Evolutionary conservation across 2,797 vertebrate species (phyloP).

Genomic region (Pangasius djambal): DNA sequence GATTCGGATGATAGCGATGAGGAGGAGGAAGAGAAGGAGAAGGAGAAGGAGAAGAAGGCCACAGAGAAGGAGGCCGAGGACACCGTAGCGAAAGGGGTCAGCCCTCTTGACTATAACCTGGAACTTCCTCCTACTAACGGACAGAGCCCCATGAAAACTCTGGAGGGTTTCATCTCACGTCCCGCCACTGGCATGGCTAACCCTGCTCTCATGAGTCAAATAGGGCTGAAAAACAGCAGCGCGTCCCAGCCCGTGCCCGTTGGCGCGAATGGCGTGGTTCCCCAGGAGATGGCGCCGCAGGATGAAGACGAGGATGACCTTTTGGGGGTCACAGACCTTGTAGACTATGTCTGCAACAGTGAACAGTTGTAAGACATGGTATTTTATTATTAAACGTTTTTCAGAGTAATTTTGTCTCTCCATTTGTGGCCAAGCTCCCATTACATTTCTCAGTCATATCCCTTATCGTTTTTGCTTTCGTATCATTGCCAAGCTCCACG

Average conservation of each 20-base stretch:
- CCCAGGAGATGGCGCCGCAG: slow-evolving; percentile 81
- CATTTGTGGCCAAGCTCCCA: slow-evolving; percentile 41
- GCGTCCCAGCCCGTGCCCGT: slow-evolving; percentile 67
- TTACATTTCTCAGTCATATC: slow-evolving; percentile 41
- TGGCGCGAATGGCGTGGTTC: slow-evolving; percentile 83
- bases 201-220: slow-evolving; percentile 43
- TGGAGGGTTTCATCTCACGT: slow-evolving; percentile 82
- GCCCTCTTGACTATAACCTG: slow-evolving; percentile 82
- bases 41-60: slow-evolving; percentile 62
- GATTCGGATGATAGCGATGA: slow-evolving; percentile 85
- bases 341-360: slow-evolving; percentile 99
- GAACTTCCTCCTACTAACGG: slow-evolving; percentile 87
- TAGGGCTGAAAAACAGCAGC: slow-evolving; percentile 78
- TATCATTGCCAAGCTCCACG: slow-evolving; percentile 28
- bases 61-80: slow-evolving; percentile 70
- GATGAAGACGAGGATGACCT: slow-evolving; percentile 98
- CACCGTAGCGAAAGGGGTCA: slow-evolving; percentile 78
- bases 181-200: slow-evolving; percentile 51
- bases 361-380: slow-evolving; percentile 87
- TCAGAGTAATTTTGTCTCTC: slow-evolving; percentile 51
- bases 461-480: slow-evolving; percentile 33
- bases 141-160: slow-evolving; percentile 86
- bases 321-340: slow-evolving; percentile 96
- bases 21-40: slow-evolving; percentile 73
- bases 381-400: slow-evolving; percentile 63